Conservation (phyloP, 2,888 invertebrate genomes). For the Archips crataeganus region DNA sequence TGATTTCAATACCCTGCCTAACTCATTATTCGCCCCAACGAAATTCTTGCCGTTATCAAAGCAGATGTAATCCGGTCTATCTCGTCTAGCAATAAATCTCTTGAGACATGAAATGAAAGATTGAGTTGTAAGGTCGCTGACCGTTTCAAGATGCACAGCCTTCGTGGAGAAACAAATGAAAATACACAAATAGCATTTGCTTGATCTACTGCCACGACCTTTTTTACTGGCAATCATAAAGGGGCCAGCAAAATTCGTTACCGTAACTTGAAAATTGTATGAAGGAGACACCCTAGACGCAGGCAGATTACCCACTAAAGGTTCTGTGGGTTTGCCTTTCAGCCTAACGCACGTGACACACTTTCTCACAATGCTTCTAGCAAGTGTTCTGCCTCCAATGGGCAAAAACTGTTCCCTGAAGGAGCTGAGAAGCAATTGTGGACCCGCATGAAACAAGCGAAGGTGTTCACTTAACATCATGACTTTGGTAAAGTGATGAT, state of each 20-base stretch:
- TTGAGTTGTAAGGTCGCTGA: conserved; percentile 42
- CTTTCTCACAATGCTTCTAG: conserved; percentile 30
- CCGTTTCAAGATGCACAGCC: conserved; percentile 43
- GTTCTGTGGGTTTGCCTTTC: conserved; percentile 32
- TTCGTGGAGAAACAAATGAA: conserved; percentile 43
- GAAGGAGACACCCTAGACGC: conserved; percentile 14
- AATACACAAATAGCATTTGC: conserved; percentile 45
- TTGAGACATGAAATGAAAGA: conserved; percentile 42
- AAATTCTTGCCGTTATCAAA: conserved; percentile 48
- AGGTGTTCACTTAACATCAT: conserved; percentile 42
- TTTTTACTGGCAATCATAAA: conserved; percentile 41
- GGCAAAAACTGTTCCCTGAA: conserved; percentile 46
- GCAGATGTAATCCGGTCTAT: conserved; percentile 41
- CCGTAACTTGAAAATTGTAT: conserved; percentile 41
- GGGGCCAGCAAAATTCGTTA: conserved; percentile 45
- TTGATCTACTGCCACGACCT: conserved; percentile 37
- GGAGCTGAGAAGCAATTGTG: conserved; percentile 44
- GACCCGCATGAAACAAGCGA: conserved; percentile 43
- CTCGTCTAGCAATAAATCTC: conserved; percentile 45
- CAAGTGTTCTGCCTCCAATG: conserved; percentile 43
- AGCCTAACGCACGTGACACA: conserved; percentile 37
- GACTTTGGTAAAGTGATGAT: conserved; percentile 42
- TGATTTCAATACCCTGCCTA: conserved; percentile 42
- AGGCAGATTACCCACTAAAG: conserved; percentile 44
- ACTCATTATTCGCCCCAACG: conserved; percentile 46